Conservation (phyloP, 2,888 invertebrate genomes). For the Coremacera marginata region DNA sequence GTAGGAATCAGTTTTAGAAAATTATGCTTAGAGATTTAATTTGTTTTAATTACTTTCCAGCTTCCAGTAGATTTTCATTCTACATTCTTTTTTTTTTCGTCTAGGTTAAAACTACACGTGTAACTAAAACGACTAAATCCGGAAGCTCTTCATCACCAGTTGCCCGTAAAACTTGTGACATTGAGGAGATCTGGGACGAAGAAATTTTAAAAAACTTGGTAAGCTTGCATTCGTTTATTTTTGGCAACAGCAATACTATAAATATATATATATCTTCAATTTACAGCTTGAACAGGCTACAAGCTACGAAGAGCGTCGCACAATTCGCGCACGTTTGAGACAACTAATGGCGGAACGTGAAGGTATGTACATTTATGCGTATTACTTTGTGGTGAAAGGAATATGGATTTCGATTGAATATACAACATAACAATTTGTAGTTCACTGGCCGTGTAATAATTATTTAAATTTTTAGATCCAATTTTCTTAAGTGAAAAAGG, state of each 20-base stretch:
- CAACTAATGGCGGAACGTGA: constrained; percentile 89
- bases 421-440: constrained; percentile 23
- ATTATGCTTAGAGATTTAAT: too few species aligned
- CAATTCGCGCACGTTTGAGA: constrained; percentile 83
- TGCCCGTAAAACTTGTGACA: constrained; percentile 73
- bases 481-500: constrained; percentile 10
- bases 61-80: too few species aligned
- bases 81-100: constrained; percentile 34
- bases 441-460: constrained; percentile 26
- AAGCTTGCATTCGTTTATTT: constrained; percentile 62
- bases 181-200: constrained; percentile 85
- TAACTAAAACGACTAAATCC: constrained; percentile 67
- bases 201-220: constrained; percentile 79
- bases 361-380: constrained; percentile 72
- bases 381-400: not conserved
- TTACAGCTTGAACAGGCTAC: constrained; percentile 86
- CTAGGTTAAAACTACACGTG: constrained; percentile 71
- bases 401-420: not conserved
- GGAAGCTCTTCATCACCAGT: constrained; percentile 69
- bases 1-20: too few species aligned
- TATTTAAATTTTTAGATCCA: constrained; percentile 32
- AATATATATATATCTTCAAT: not conserved
- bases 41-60: too few species aligned
- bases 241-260: not conserved
- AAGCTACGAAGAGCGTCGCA: constrained; percentile 89